A percentile compares a stretch with the other conserved stretches of the same genome.
These are phyloP conservation scores for Philhelius pedissequus DNA, from an alignment of 2,888 invertebrate genomes.

Conservation along the genomic window DNA sequence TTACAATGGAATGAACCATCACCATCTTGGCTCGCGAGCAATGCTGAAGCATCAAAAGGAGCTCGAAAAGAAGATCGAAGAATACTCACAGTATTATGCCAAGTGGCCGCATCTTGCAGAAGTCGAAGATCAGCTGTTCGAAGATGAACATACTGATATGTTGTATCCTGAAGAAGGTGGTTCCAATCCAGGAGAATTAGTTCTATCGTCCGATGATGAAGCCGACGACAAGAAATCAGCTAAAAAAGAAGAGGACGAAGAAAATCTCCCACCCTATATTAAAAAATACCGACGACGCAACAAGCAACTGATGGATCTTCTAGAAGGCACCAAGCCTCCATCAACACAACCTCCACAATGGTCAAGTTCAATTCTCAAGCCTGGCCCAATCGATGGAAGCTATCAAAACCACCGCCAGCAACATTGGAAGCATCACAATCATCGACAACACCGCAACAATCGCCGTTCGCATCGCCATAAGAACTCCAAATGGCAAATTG, in stretches of 20 bases:
- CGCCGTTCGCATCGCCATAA: slow-evolving; percentile 62
- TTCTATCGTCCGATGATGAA: slow-evolving; percentile 72
- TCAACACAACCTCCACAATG: slow-evolving; percentile 70
- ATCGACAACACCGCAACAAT: slow-evolving; percentile 50
- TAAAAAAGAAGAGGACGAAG: slow-evolving; percentile 73
- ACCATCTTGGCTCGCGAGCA: slow-evolving; percentile 50
- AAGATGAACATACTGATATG: slow-evolving; percentile 48
- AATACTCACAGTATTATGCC: slow-evolving; percentile 75
- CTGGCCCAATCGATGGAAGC: slow-evolving; percentile 71
- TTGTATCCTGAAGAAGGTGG: slow-evolving; percentile 35
- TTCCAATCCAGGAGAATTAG: slow-evolving; percentile 28
- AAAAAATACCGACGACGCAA: slow-evolving; percentile 77
- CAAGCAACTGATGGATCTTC: slow-evolving; percentile 76
- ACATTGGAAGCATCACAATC: slow-evolving; percentile 50
- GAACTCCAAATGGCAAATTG: slow-evolving; percentile 70
- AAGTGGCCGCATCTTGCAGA: slow-evolving; percentile 78
- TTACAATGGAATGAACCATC: slow-evolving; percentile 45
- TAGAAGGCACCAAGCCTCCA: slow-evolving; percentile 76
- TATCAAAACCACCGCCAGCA: slow-evolving; percentile 27
- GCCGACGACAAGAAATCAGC: slow-evolving; percentile 72
- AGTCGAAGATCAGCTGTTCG: slow-evolving; percentile 75
- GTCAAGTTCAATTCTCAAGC: slow-evolving; percentile 72
- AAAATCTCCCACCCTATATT: slow-evolving; percentile 77
- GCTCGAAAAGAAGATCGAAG: slow-evolving; percentile 72
- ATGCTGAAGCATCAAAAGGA: slow-evolving; percentile 51